Base-by-base conservation (phyloP, 2,113 vertebrate genomes). In the Ammodytes marinus region DNA sequence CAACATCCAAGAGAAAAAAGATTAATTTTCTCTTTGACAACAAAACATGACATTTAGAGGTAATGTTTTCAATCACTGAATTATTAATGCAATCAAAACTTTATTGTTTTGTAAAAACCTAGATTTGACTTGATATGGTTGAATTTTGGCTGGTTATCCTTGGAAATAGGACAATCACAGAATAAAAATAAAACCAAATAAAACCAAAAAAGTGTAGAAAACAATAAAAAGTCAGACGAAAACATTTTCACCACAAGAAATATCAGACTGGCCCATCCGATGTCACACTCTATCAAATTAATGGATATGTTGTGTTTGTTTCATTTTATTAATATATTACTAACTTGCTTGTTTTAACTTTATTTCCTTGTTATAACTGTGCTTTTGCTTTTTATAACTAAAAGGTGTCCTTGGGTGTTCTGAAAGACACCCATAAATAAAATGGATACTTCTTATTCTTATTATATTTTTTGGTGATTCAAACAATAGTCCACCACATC, bases 401-500 rank as follows among this genome's bases (percentile, higher is more conserved):
- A 27, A 27, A 27, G 27, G 1, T 27, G 27, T 27, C 27, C 27
- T 27, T 27, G 27, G 2, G 27, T 27, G 27, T 27, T 27, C 27
- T 27, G 27, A 27, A 27, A 27, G 27, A 27, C 27, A 27, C 27
- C 27, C 27, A 27, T 27, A 27, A 27, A 27, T 27, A 27, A 27
- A 27, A 27, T 27, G 27, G 27, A 27, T 27, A 27, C 27, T 27
- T 27, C 27, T 27, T 40, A 47, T 43, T 52, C 52, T 35, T 11
- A 6, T 61, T 6, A 42, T 50, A 37, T 69, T 49, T 43, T 58
- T 11, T 4, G 53, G 66, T 63, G 69, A 69, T 9, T 67, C 46
- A 37, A 55, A 74, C 52, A 40, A 19, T 6, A 61, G 15, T 50
- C 27, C 47, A 59, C n/a, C 12, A 80, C 40, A 53, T 75, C 27